A percentile compares a stretch with the other conserved stretches of the same genome.
phyloP scores from a whole-genome alignment of 2,797 vertebrate genomes.

The Rhinella marina region DNA sequence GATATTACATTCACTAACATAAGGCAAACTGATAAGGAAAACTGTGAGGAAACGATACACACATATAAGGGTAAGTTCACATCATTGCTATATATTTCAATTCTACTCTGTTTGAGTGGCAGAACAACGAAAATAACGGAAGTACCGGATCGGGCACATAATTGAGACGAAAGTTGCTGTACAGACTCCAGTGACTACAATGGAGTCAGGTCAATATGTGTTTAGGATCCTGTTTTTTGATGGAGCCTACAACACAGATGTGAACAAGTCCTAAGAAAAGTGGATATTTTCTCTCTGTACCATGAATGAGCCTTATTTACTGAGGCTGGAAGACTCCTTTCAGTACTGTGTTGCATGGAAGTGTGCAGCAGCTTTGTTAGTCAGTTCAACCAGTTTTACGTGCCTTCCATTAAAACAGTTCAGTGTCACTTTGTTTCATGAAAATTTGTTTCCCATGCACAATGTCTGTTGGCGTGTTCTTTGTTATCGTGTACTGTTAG shows the following conservation, averaged over 20 bases:
- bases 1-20: not conserved
- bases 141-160: too few species aligned
- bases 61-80: not conserved
- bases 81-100: too few species aligned
- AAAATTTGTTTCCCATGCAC: not conserved
- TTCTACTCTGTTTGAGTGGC: too few species aligned
- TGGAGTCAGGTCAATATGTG: too few species aligned
- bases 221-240: too few species aligned
- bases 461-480: constrained; percentile 3
- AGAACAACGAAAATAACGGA: too few species aligned
- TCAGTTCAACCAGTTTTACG: not conserved
- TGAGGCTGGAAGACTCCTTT: not conserved
- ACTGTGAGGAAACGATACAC: not conserved
- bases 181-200: too few species aligned
- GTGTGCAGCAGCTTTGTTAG: not conserved
- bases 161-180: too few species aligned
- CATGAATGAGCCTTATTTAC: not conserved
- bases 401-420: not conserved
- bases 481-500: not conserved
- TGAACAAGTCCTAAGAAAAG: not conserved
- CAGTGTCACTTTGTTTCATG: not conserved
- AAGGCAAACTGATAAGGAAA: not conserved
- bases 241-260: too few species aligned
- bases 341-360: constrained; percentile 5
- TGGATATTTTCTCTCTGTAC: not conserved